Evolutionary conservation across 2,888 invertebrate species (phyloP), one percentile per base, ranked within the genome.

Genomic region (Auanema freiburgensis): DNA sequence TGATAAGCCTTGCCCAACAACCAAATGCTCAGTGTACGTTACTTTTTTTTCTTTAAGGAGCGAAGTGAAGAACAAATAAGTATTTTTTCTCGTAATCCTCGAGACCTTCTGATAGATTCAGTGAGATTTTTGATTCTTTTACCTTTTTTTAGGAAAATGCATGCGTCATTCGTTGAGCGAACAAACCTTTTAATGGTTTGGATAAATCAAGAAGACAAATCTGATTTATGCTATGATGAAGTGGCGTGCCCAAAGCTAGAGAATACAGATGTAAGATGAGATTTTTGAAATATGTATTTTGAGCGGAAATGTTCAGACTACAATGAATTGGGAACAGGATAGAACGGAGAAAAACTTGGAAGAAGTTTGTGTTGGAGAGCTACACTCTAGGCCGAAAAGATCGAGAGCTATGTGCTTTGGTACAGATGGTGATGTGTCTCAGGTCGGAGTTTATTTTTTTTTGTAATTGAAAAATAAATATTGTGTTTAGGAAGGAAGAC

Each of bases 161-260:
- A 79, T 57, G 82, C 82, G 2, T 59, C 79, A 0, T 80, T 76
- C 68, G 76, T 82, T 12, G 76, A 76, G 11, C 68, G 71, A 44
- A 82, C 82, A 1, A 82, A 82, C 65, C 69, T 82, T 10, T 63
- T 82, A 21, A 73, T 82, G 72, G 79, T 82, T 14, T 80, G 79
- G 63, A 74, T 82, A 16, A 67, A 53, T 12, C 75, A 76, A 25
- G 77, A 76, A 25, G 71, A 73, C 25, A 61, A 25, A 10, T 70
- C 71, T 51, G 69, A 72, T 21, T 66, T 72, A 41, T 81, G 81
- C 67, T 81, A 81, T 65, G 77, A 76, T 51, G 78, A 76, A 23
- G 58, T 67, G 1, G 75, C 78, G 23, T 81, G 81, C 61, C 69
- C 78, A 12, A 52, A 74, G 67, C 63, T 66, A 42, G 43, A 63